Conservation (phyloP, 2,797 vertebrate species). For the Enteromius afrohamiltoni region DNA sequence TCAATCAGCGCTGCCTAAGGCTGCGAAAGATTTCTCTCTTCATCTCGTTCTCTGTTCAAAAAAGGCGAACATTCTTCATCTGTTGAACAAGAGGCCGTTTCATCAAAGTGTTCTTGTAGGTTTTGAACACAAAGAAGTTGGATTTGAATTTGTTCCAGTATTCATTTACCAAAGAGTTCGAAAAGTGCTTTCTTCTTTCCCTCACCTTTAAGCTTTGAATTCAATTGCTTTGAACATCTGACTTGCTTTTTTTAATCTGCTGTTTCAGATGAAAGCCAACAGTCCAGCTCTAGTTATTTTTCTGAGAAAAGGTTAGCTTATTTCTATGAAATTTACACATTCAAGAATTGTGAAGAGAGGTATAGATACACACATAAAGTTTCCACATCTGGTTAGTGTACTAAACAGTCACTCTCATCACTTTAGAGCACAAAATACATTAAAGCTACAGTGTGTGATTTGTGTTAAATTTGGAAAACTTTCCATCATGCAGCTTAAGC, state of each 20-base stretch:
- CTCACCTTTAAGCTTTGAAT: slow-evolving; percentile 38
- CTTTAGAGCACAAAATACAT: neutral
- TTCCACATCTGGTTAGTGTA: slow-evolving; percentile 38
- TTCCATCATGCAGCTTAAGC: neutral
- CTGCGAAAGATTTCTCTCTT: slow-evolving; percentile 9
- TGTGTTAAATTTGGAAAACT: too few relatives aligned
- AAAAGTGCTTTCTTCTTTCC: slow-evolving; percentile 32
- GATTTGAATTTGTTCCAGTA: slow-evolving; percentile 26
- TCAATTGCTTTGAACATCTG: slow-evolving; percentile 17
- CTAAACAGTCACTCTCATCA: slow-evolving; percentile 47
- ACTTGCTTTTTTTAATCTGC: slow-evolving; percentile 5
- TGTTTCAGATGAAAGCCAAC: slow-evolving; percentile 29
- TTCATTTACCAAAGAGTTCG: neutral
- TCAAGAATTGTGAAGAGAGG: neutral
- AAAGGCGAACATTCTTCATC: neutral
- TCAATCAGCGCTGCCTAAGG: slow-evolving; percentile 30
- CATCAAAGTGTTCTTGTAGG: slow-evolving; percentile 24
- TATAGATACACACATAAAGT: slow-evolving; percentile 31
- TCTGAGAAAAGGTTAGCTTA: slow-evolving; percentile 1
- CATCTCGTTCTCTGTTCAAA: slow-evolving; percentile 6
- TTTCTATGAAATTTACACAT: neutral
- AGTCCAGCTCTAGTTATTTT: slow-evolving; percentile 24
- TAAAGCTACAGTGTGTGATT: slow-evolving; percentile 5
- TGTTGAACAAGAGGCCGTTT: slow-evolving; percentile 22
- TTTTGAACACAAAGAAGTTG: slow-evolving; percentile 32